Evolutionary conservation across 2,888 invertebrate genomes (phyloP), one percentile per base, ranked within the genome.

Genomic region (Hyposoter dolosus): DNA sequence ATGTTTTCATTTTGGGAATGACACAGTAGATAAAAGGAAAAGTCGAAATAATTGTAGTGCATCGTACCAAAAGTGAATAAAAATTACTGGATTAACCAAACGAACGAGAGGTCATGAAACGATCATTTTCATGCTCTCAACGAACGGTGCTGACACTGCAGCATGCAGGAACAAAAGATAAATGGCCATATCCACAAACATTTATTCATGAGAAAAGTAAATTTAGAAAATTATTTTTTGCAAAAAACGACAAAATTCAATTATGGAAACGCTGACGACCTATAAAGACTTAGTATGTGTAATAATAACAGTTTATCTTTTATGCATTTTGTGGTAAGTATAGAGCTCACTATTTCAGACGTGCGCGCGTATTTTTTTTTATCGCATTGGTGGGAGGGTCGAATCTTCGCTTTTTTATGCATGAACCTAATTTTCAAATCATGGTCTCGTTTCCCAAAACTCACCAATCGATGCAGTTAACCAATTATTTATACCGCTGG

Each of bases 401-500:
- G 32, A 40, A 19, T 56, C n/a, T 35, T 19, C n/a, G 17, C n/a
- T 23, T n/a, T 56, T 35, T 72, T 72, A 56, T 56, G 53, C 15
- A 12, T 40, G 23, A 68, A 15, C 68, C 19, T 72, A n/a, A 35
- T 40, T 19, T 72, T 40, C 40, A 15, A 12, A 40, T 53, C 71
- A 53, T 71, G 66, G 66, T 40, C 50, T 23, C 40, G 65, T 50
- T 56, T 43, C 28, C 78, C 32, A 12, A 23, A 45, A 28, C 23
- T 12, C 3, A 28, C 12, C 23, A 60, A n/a, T 45, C 32, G 56
- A 35, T 32, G n/a, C 43, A 63, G 28, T 65, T 50, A 63, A 65
- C 66, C 12, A 68, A 78, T 78, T 85, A 50, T 82, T 85, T 78
- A 85, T 82, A 68, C 43, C 63, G 35, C 47, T 68, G 84, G 74